These are phyloP conservation scores for Yponomeuta plumbellus DNA, from an alignment of 2,888 invertebrate genomes.

Conservation along the genomic window DNA sequence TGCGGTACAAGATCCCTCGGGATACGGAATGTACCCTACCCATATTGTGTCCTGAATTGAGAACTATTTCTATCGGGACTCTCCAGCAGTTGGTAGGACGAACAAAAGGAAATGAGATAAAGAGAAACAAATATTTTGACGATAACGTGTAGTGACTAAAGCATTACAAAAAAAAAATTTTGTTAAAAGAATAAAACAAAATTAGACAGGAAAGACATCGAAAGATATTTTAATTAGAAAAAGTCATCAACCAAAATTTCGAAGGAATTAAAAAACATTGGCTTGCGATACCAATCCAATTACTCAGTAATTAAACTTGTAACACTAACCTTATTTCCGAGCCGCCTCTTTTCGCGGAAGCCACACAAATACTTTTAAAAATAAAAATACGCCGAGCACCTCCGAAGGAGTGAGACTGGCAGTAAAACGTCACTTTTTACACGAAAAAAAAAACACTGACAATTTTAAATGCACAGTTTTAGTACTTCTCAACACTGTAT, in stretches of 20 bases:
- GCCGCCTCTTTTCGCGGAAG: constrained; percentile 6
- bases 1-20: neutral
- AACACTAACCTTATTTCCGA: constrained; percentile 12
- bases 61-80: neutral
- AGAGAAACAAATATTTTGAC: neutral
- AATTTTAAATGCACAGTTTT: constrained; percentile 4
- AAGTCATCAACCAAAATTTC: neutral
- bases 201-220: no score
- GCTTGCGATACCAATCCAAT: neutral
- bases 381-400: neutral
- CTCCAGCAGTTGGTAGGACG: neutral
- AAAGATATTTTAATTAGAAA: neutral
- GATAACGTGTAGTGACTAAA: no score
- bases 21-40: neutral
- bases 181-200: no score
- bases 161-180: no score
- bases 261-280: neutral
- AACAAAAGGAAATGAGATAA: neutral
- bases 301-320: constrained; percentile 1
- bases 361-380: constrained; percentile 11
- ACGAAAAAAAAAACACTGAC: neutral
- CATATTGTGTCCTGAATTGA: neutral
- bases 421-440: neutral
- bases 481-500: neutral
- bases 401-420: neutral